Base-by-base conservation (phyloP, 2,888 invertebrate species). In the Exephanes ischioxanthus region DNA sequence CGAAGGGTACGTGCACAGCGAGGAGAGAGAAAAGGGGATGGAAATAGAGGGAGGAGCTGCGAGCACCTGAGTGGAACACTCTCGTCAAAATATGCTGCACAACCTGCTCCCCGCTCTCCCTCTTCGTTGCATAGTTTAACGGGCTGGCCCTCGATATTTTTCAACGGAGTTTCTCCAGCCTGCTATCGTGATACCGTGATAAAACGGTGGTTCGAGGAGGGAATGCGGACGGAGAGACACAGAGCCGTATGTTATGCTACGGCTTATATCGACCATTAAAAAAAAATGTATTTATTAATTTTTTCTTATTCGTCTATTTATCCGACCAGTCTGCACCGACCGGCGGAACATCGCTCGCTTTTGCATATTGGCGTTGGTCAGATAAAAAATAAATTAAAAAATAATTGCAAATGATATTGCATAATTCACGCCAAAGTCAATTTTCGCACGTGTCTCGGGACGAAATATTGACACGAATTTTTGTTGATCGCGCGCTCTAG, bases 131-230 rank as follows among this genome's bases (percentile, higher is more conserved):
- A 85, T 85, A 85, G 79, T 82, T 85, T 71, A 66, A 71, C 71
- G 58, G 79, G 45, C 45, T 55, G 82, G 79, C 75, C 78, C 85
- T 79, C 75, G 79, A 82, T 85, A 85, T 76, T 85, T 85, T 85
- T 66, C 66, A 53, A 22, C 81, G 19, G 63, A 79, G 79, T 85
- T 85, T 67, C 53, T 41, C 51, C 22, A 30, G 61, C 6, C 33
- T 0, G 61, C 16, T 2, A 2, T 33, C 33, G 61, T 0, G 61
- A 63, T 30, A 63, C 16, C 33, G n/a, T 16, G 30, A 63, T 14
- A 63, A 30, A 63, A 30, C 16, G 33, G 61, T 16, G 1, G 2
- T 14, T 16, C 45, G 45, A 45, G 45, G 45, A 45, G 11, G 4
- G 45, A 11, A 45, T 14, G 16, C 45, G 14, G 45, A 6, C 1